Evolutionary conservation across 2,888 invertebrate genomes (phyloP).

Genomic region (Polyploca ridens): DNA sequence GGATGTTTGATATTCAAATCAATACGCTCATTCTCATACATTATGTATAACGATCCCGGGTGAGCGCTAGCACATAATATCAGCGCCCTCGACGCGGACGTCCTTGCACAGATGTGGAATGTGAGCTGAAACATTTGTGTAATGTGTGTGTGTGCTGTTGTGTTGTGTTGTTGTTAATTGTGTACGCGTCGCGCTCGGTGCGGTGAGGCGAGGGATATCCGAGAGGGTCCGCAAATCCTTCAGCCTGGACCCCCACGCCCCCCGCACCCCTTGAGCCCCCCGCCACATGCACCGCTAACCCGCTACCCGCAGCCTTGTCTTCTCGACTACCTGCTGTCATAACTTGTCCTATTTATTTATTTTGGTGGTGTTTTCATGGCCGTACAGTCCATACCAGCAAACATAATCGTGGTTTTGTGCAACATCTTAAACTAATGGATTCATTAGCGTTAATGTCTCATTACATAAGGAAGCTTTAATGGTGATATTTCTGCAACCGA

Average conservation of each 20-base stretch:
- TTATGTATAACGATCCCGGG: constrained; percentile 2
- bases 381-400: too few relatives aligned
- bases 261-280: neutral
- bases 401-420: too few relatives aligned
- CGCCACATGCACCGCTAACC: neutral
- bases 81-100: neutral
- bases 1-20: constrained; percentile 12
- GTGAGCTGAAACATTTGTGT: constrained; percentile 3
- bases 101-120: neutral
- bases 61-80: neutral
- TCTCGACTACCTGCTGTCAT: neutral
- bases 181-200: neutral
- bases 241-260: neutral
- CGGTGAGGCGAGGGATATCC: neutral
- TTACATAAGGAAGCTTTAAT: too few relatives aligned
- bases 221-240: neutral
- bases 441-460: too few relatives aligned
- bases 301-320: neutral
- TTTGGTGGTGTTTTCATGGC: too few relatives aligned
- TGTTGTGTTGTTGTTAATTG: neutral
- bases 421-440: too few relatives aligned
- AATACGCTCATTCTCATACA: constrained; percentile 10
- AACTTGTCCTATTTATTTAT: too few relatives aligned
- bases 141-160: too few relatives aligned
- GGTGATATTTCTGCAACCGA: too few relatives aligned